Percentiles rank a stretch among this genome's conserved stretches.
These are phyloP conservation scores for Zonitis immaculata DNA, from an alignment of 2,888 invertebrate species.

Conservation along the genomic window DNA sequence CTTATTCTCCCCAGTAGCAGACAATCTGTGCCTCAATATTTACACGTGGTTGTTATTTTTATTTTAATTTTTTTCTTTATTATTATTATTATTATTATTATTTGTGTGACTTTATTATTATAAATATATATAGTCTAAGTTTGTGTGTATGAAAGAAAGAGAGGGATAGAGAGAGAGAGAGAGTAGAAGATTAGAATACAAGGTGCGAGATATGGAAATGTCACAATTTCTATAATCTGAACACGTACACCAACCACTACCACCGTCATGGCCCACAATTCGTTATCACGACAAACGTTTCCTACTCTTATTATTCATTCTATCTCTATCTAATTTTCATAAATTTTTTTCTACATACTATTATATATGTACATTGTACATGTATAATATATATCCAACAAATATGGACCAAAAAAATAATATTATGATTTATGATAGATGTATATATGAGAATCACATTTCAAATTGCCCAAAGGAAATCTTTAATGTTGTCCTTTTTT, in stretches of 20 bases:
- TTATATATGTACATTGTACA: not conserved
- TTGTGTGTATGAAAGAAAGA: too few relatives aligned
- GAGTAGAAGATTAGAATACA: slow-evolving; percentile 7
- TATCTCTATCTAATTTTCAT: not conserved
- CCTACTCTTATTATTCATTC: slow-evolving; percentile 2
- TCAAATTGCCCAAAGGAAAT: slow-evolving; percentile 32
- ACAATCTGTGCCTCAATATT: too few relatives aligned
- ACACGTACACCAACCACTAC: slow-evolving; percentile 1
- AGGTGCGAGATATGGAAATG: slow-evolving; percentile 16
- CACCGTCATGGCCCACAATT: slow-evolving; percentile 3
- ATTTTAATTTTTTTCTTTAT: too few relatives aligned
- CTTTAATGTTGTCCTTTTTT: not conserved
- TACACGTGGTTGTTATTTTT: too few relatives aligned
- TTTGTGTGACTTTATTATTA: not conserved
- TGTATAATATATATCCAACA: not conserved
- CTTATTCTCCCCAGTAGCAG: too few relatives aligned
- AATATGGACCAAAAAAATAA: too few relatives aligned
- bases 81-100: not conserved
- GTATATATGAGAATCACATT: slow-evolving; percentile 30
- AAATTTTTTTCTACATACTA: not conserved
- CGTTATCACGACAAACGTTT: slow-evolving; percentile 1
- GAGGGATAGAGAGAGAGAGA: not conserved
- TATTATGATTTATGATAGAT: too few relatives aligned
- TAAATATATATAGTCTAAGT: too few relatives aligned
- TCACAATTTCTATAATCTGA: not conserved